phyloP scores from a whole-genome alignment of 2,113 vertebrate genomes.

The Mustelus asterias region DNA sequence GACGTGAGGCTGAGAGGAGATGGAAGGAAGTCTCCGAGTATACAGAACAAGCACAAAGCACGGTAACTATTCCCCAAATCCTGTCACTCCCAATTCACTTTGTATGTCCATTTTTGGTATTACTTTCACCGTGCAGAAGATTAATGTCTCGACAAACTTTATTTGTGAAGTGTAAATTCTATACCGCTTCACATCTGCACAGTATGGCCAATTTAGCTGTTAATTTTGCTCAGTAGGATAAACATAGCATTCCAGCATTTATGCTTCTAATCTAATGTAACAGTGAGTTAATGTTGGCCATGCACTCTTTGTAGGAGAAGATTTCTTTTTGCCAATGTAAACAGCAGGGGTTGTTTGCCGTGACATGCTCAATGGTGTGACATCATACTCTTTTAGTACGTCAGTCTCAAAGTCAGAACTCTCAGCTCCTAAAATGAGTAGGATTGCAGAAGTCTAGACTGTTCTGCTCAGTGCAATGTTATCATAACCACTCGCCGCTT shows the following conservation, averaged over 20 bases:
- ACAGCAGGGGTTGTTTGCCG: conserved; percentile 56
- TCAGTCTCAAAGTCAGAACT: conserved; percentile 48
- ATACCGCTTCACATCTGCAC: background rate
- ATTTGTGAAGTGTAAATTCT: conserved; percentile 21
- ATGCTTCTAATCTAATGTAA: conserved; percentile 63
- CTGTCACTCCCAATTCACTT: background rate
- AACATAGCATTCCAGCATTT: conserved; percentile 63
- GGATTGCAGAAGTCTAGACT: conserved; percentile 56
- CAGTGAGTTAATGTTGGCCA: conserved; percentile 60
- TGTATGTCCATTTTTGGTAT: conserved; percentile 38
- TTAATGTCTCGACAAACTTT: background rate
- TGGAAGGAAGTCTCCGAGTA: background rate
- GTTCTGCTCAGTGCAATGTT: conserved; percentile 36
- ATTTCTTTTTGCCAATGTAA: conserved; percentile 59
- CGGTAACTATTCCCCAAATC: background rate
- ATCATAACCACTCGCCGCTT: conserved; percentile 39
- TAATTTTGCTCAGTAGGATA: conserved; percentile 49
- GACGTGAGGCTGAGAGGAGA: too few species aligned
- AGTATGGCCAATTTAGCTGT: background rate
- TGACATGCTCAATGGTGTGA: conserved; percentile 58
- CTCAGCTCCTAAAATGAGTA: conserved; percentile 56
- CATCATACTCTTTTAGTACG: conserved; percentile 60
- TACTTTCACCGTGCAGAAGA: background rate
- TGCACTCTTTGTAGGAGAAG: conserved; percentile 49
- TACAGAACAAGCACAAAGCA: background rate